phyloP scores from a whole-genome alignment of 2,113 vertebrate species.

The Pongo abelii region DNA sequence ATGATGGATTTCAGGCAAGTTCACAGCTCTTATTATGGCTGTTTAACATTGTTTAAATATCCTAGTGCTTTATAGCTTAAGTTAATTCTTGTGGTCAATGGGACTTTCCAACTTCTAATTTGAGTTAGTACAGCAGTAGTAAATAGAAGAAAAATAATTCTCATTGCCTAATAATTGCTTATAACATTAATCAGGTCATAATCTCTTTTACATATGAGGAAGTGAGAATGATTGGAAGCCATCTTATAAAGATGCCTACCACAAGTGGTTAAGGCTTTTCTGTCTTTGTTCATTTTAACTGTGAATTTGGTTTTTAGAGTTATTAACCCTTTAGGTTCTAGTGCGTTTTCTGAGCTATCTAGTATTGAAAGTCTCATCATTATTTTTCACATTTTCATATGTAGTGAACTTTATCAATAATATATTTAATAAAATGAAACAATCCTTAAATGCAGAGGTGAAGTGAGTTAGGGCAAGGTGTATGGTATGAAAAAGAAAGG shows the following conservation, averaged over 20 bases:
- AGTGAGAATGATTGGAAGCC: not conserved
- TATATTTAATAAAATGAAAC: not conserved
- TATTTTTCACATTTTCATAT: not conserved
- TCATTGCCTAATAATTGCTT: slow-evolving; percentile 37
- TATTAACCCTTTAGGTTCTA: slow-evolving; percentile 19
- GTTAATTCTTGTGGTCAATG: slow-evolving; percentile 18
- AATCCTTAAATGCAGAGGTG: not conserved
- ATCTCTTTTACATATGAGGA: not conserved
- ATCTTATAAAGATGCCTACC: not conserved
- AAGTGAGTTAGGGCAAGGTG: not conserved
- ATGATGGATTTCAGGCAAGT: not conserved
- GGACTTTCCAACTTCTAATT: slow-evolving; percentile 39
- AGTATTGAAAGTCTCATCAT: not conserved
- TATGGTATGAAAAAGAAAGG: not conserved
- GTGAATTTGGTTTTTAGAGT: not conserved
- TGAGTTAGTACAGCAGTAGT: not conserved
- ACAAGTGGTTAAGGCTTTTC: not conserved
- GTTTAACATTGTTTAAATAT: not conserved
- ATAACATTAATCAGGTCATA: not conserved
- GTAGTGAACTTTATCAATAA: not conserved
- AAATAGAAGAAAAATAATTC: slow-evolving; percentile 7
- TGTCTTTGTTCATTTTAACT: slow-evolving; percentile 12
- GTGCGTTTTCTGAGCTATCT: slow-evolving; percentile 21
- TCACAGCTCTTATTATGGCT: not conserved
- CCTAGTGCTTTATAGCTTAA: not conserved